Percentiles rank a stretch among this genome's conserved stretches.
Evolutionary conservation across 2,888 invertebrate species (phyloP).

Genomic region (Perizoma affinitatum): DNA sequence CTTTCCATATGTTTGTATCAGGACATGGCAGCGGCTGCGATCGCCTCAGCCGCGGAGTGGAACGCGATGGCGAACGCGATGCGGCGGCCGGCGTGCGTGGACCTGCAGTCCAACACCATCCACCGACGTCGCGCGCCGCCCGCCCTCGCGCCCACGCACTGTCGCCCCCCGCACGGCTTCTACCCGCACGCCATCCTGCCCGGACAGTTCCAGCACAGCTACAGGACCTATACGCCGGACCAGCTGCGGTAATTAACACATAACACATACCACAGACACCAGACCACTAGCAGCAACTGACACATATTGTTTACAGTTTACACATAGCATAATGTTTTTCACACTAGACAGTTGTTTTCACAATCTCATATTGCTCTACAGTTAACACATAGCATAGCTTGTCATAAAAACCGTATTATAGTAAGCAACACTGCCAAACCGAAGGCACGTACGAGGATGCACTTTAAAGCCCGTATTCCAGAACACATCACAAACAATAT

Average conservation of each 20-base stretch:
- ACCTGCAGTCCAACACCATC: constrained; percentile 95
- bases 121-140: constrained; percentile 82
- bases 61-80: constrained; percentile 92
- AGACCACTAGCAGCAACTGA: too few relatives aligned
- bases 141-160: constrained; percentile 44
- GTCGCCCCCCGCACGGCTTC: constrained; percentile 81
- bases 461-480: too few relatives aligned
- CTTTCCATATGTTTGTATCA: constrained; percentile 47
- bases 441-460: too few relatives aligned
- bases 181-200: constrained; percentile 98
- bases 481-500: too few relatives aligned
- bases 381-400: too few relatives aligned
- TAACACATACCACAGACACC: too few relatives aligned
- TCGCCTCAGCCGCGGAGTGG: constrained; percentile 94
- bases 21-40: constrained; percentile 91
- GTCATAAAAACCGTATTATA: too few relatives aligned
- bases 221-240: constrained; percentile 90
- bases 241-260: constrained; percentile 83
- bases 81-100: constrained; percentile 92
- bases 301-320: too few relatives aligned
- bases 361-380: too few relatives aligned
- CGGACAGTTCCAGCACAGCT: constrained; percentile 97
- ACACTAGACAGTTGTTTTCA: too few relatives aligned
- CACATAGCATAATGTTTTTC: too few relatives aligned
- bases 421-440: too few relatives aligned